Evolutionary conservation across 2,797 vertebrate genomes (phyloP), one percentile per base, ranked within the genome.

Genomic region (Rhinogobio ventralis): DNA sequence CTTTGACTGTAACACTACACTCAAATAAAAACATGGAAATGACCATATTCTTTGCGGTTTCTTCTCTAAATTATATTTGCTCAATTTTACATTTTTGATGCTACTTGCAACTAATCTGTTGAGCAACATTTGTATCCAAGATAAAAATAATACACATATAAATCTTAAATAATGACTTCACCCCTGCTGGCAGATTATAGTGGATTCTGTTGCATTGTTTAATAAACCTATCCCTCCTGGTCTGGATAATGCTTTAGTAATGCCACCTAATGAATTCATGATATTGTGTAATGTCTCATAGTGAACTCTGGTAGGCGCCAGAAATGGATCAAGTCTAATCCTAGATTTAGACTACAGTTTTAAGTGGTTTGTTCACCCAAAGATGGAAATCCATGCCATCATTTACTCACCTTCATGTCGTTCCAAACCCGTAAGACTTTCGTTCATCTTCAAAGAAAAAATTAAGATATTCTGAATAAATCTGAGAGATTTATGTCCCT

Each of bases 41-140:
- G 49, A 57, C 87, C 86, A 89, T 33, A 55, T 90, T 85, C 90
- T 90, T 88, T 90, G 92, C 90, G 92, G 90, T 92, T 89, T 85
- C 30, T 36, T 53, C 66, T 82, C 2, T 80, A 11, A 57, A 39
- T 82, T 72, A 10, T 20, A 3, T 23, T 68, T 53, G 25, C 77
- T 57, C 23, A 17, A 51, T 55, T 33, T 20, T 45, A 62, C 2
- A 46, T 15, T 46, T 17, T 17, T 30, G 17, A 28, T 62, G n/a
- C n/a, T 55, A 55, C 20, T 62, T 62, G 60, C 25, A 28, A 5
- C 25, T 30, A 17, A 64, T 64, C 14, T 8, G 15, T 30, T 64
- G 6, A 64, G 62, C 25, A 64, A 64, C 14, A 17, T 30, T 64
- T 64, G 25, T 28, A 14, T 62, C 60, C 14, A 62, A 28, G 14